Evolutionary conservation across 2,797 vertebrate genomes (phyloP), one percentile per base, ranked within the genome.

Genomic region (Anabacerthia variegaticeps): DNA sequence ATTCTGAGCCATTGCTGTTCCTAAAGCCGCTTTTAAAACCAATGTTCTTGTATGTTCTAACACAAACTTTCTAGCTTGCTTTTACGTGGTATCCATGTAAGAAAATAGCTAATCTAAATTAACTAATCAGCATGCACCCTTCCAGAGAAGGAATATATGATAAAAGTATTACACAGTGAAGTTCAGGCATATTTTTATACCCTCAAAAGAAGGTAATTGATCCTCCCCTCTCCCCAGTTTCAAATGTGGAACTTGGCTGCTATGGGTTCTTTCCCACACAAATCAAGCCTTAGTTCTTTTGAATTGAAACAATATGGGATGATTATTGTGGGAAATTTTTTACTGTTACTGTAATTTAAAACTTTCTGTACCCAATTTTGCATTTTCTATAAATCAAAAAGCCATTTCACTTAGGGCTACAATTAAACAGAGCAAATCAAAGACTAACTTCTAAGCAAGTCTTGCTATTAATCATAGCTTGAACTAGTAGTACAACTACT

Each of bases 351-450:
- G 94, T 90, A 79, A 95, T 91, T 95, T 65, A 96, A 96, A 97
- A 98, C 97, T 98, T 97, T 97, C 96, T 86, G 95, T 95, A 82
- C 92, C 93, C 49, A 92, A 92, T 94, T 96, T 95, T 94, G 95
- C 93, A 95, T 97, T 94, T 96, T 95, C 97, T 95, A 96, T 97
- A 97, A 97, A 97, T 97, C 97, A 97, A 96, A 97, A 95, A 73
- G 88, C 95, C 72, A 85, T 96, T 95, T 94, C 77, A 95, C 95
- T 97, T 77, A 81, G 79, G 95, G 91, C 89, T 84, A 96, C 96
- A 97, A 96, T 96, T 96, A 97, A 97, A 95, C 73, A 93, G 89
- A 86, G 86, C 92, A 97, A 97, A 95, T 96, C 95, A 97, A 97
- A 97, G 95, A 93, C 93, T 89, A 93, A 93, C 94, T 95, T 97